phyloP scores from a whole-genome alignment of 2,113 vertebrate species.

The Anseranas semipalmata region DNA sequence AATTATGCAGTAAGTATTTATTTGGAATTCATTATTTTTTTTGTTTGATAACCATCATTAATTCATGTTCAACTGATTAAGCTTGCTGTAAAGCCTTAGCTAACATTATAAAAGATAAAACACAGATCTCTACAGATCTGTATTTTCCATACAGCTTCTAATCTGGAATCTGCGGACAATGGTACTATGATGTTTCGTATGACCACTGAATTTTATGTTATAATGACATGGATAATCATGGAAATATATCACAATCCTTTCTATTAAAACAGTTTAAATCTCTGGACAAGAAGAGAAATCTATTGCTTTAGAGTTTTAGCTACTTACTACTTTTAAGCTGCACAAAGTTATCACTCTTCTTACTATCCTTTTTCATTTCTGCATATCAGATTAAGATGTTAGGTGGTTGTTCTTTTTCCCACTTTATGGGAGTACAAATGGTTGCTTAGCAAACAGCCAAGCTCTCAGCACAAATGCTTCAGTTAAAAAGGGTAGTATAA shows the following conservation, averaged over 20 bases:
- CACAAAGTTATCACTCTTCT: neutral
- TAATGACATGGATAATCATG: neutral
- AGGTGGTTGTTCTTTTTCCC: neutral
- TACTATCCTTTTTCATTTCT: neutral
- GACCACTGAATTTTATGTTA: neutral
- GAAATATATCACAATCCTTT: neutral
- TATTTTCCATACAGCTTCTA: slow-evolving; percentile 37
- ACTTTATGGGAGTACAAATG: neutral
- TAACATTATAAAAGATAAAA: slow-evolving; percentile 74
- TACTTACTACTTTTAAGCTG: neutral
- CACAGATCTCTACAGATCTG: slow-evolving; percentile 58
- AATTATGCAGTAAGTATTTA: slow-evolving; percentile 83
- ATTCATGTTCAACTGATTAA: slow-evolving; percentile 82
- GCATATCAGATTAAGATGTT: neutral
- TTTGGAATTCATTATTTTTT: slow-evolving; percentile 77
- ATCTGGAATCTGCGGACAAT: neutral
- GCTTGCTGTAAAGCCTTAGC: slow-evolving; percentile 70
- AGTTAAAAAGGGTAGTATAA: neutral
- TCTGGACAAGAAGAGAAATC: neutral
- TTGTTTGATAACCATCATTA: slow-evolving; percentile 81
- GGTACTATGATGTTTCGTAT: neutral
- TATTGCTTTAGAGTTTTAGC: neutral
- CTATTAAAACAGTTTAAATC: neutral
- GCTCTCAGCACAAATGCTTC: neutral
- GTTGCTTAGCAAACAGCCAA: neutral